Evolutionary conservation across 2,113 vertebrate species (phyloP), one percentile per base, ranked within the genome.

Genomic region (Pseudorhombus dupliciocellatus): DNA sequence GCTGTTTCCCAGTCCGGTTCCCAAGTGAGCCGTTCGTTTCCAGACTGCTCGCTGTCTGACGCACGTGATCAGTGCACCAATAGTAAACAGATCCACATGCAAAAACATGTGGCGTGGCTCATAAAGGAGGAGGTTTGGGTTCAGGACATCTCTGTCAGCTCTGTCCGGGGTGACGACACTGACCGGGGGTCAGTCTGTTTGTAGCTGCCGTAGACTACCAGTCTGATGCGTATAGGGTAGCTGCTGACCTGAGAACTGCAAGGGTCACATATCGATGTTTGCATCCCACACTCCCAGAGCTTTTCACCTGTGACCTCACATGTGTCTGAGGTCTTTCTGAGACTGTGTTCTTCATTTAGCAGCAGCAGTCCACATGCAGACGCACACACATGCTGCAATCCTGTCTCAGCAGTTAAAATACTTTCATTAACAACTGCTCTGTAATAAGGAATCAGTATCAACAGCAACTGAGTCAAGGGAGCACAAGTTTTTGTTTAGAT

Each of bases 191-290:
- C 52, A 22, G 0, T 8, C 44, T 58, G 62, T 61, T 71, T 14
- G n/a, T 44, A 62, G 25, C 42, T 55, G 46, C 37, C 44, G 20
- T 26, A 22, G 67, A 60, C 55, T 42, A 37, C 37, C 28, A 40
- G 18, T 21, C 42, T 16, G 15, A 46, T 44, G 24, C 24, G 52
- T 58, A 62, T 80, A 82, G 28, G 37, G 28, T 42, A 55, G 26
- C 76, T 51, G 60, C 25, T 81, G 84, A 88, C 80, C 79, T 72
- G 65, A 65, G 68, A 79, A 72, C 64, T 42, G 30, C 70, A 55
- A 57, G 59, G 65, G 66, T 82, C 74, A 72, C 51, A 58, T 30
- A 68, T 54, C 53, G 48, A 52, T 71, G 66, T 46, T 46, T 24
- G 40, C 50, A 40, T 59, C 56, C 34, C 54, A 18, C 48, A 71